These are phyloP conservation scores for Phrynocephalus versicolor DNA, from an alignment of 2,113 vertebrate species.

Conservation along the genomic window DNA sequence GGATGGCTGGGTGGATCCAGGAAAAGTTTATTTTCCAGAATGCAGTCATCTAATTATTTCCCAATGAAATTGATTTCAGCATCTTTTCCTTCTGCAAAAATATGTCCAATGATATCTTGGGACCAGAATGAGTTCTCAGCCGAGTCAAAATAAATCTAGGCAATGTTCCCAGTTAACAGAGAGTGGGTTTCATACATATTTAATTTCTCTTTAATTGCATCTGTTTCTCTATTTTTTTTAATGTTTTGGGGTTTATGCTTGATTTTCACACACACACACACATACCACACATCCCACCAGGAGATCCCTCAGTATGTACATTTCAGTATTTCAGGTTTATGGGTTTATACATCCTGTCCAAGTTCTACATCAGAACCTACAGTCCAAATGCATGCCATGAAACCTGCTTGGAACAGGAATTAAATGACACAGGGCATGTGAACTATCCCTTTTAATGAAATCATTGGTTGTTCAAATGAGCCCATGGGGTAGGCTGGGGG, in stretches of 20 bases:
- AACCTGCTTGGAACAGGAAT: background rate
- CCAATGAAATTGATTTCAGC: background rate
- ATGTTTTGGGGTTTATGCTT: background rate
- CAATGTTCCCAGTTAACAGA: background rate
- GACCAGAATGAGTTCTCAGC: conserved; percentile 34
- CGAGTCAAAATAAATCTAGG: conserved; percentile 4
- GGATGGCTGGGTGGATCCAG: conserved; percentile 37
- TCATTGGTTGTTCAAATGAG: background rate
- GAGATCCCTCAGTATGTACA: background rate
- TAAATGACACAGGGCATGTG: background rate
- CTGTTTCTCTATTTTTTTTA: background rate
- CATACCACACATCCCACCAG: too few species aligned
- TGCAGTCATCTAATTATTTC: conserved; percentile 49
- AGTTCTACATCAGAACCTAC: fast-evolving
- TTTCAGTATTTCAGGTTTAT: background rate
- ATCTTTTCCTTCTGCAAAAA: conserved; percentile 22
- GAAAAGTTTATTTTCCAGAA: conserved; percentile 31
- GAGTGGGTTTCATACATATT: background rate
- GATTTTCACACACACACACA: too few species aligned
- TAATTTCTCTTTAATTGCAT: background rate
- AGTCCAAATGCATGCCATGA: background rate
- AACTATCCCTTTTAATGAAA: background rate
- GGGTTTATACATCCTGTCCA: background rate
- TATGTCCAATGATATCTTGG: conserved; percentile 8
- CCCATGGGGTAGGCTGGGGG: background rate